Conservation (phyloP, 2,113 vertebrate species). For the Rattus rattus region DNA sequence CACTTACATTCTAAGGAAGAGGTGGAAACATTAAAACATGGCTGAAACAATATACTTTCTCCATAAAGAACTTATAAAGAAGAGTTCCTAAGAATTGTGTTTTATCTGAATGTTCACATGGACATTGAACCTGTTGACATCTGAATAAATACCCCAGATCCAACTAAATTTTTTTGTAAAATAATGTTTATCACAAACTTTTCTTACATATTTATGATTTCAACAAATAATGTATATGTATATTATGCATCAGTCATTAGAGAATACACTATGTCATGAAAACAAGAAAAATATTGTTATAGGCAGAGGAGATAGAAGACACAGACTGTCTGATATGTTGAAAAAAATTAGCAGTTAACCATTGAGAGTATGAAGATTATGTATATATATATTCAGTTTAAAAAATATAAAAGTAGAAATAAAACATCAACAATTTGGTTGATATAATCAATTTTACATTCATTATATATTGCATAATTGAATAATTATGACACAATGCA, state of each 20-base stretch:
- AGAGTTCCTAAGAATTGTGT: not conserved
- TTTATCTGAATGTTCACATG: not conserved
- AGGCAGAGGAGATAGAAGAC: not conserved
- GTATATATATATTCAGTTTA: not conserved
- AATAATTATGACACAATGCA: not conserved
- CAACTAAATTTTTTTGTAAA: not conserved
- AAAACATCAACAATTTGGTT: not conserved
- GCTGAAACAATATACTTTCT: not conserved
- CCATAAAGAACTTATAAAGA: not conserved
- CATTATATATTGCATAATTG: not conserved
- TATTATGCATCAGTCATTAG: not conserved
- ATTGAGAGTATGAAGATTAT: not conserved
- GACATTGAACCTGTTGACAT: not conserved
- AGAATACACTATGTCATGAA: not conserved
- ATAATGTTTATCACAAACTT: not conserved
- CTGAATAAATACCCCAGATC: not conserved
- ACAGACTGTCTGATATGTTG: not conserved
- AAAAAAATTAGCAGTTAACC: not conserved
- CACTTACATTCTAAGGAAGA: not conserved
- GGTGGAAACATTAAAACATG: not conserved
- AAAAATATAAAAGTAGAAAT: not conserved
- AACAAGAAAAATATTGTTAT: not conserved
- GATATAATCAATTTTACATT: not conserved
- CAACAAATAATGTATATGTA: not conserved
- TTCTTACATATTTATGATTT: not conserved